phyloP scores from a whole-genome alignment of 2,113 vertebrate species.

The Conger conger region DNA sequence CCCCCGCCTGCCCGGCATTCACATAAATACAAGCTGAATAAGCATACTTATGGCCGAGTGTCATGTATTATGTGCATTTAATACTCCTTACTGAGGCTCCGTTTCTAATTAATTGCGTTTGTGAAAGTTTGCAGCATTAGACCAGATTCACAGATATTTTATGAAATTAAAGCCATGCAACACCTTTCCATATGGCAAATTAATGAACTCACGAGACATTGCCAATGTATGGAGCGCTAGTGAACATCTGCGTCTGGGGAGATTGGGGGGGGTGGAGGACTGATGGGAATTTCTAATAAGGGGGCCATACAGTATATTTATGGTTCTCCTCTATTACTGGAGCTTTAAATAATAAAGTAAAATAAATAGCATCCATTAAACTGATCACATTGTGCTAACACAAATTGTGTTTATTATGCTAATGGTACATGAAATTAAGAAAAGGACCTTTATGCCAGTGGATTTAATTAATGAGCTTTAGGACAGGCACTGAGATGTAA shows the following conservation, averaged over 20 bases:
- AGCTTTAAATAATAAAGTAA: constrained; percentile 99
- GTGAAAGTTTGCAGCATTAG: constrained; percentile 43
- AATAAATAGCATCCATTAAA: constrained; percentile 99
- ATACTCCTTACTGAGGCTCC: constrained; percentile 45
- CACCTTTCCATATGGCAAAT: constrained; percentile 84
- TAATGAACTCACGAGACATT: constrained; percentile 73
- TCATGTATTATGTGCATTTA: constrained; percentile 21
- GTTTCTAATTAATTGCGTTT: constrained; percentile 59
- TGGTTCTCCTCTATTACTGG: constrained; percentile 85
- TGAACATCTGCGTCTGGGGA: constrained; percentile 80
- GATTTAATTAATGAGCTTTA: constrained; percentile 99
- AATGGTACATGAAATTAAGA: constrained; percentile 99
- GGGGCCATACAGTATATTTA: constrained; percentile 86
- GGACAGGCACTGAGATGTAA: constrained; percentile 95
- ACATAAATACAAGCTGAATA: constrained; percentile 25
- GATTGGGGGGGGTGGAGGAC: constrained; percentile 64
- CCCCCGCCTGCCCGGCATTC: constrained; percentile 26
- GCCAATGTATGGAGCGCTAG: constrained; percentile 76
- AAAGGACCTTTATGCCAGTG: constrained; percentile 99
- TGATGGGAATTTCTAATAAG: constrained; percentile 89
- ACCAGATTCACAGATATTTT: constrained; percentile 27
- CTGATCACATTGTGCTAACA: constrained; percentile 97
- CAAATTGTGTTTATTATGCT: constrained; percentile 99
- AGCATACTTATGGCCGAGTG: background rate
- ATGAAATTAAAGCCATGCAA: constrained; percentile 70